These are phyloP conservation scores for Heloderma charlesbogerti DNA, from an alignment of 2,113 vertebrate genomes.

Conservation along the genomic window DNA sequence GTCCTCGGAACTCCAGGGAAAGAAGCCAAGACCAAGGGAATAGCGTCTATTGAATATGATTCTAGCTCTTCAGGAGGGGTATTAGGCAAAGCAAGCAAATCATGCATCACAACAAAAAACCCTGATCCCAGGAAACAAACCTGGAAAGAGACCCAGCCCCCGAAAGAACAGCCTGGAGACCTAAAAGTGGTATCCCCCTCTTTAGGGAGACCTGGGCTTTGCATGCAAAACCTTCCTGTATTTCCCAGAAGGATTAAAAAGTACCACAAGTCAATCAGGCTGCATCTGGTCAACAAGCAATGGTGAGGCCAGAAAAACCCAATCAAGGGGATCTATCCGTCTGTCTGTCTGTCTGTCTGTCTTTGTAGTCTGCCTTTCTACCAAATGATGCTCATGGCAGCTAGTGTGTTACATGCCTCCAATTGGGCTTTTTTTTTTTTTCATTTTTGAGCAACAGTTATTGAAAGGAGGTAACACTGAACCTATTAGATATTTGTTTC, in stretches of 20 bases:
- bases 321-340: neutral
- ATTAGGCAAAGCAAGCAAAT: too few relatives aligned
- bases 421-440: neutral
- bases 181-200: too few relatives aligned
- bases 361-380: neutral
- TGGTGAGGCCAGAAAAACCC: neutral
- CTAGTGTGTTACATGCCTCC: neutral
- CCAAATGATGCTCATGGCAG: neutral
- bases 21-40: too few relatives aligned
- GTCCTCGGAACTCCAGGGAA: too few relatives aligned
- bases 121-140: too few relatives aligned
- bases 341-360: neutral
- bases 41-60: too few relatives aligned
- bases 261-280: neutral
- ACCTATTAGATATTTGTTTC: neutral
- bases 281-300: neutral
- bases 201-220: too few relatives aligned
- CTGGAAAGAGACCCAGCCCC: too few relatives aligned
- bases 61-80: too few relatives aligned
- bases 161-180: too few relatives aligned
- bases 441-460: neutral
- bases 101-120: too few relatives aligned
- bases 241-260: neutral
- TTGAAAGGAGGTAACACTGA: neutral
- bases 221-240: neutral